Evolutionary conservation across 1,140 invertebrate species (phyloP), one percentile per base, ranked within the genome.

Genomic region (Drusus annulatus): DNA sequence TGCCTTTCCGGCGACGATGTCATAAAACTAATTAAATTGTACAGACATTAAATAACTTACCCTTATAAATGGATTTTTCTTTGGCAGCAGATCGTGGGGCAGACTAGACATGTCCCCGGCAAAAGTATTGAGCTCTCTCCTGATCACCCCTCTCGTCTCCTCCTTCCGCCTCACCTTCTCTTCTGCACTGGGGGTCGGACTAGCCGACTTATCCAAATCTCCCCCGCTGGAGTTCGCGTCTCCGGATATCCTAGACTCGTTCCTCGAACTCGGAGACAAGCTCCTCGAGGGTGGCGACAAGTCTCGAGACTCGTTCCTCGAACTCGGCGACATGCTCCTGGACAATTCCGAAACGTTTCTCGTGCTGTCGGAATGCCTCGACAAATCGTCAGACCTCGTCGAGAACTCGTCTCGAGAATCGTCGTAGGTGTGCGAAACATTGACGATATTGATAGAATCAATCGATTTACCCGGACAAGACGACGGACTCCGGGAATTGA

Each of bases 11-110:
- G 25, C 5, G 25, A 28, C 5, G 25, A 28, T 28, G 25, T 28
- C 10, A 45, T 10, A 45, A 13, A 13, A 56, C 19, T 2, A 1
- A 17, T 1, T 2, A 69, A 69, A 15, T 3, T n/a, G 31, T 50
- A n/a, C 28, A 73, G 52, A 25, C 54, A 56, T 76, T 1, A 23
- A 60, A n/a, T 16, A 45, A 83, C 82, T 83, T 65, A 83, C 82
- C 77, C 82, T 51, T n/a, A 83, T 68, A 78, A 83, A 83, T 45
- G 82, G 82, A 81, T 78, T 83, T 71, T 80, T 79, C 60, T 81
- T 83, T 25, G 82, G 82, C 45, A 83, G 68, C 45, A 81, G 36
- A 62, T 83, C 82, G 31, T 80, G 76, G 8, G 82, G 82, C 21
- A 81, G 69, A 54, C 80, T 80, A 60, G 78, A 80, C 1, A 83